phyloP scores from a whole-genome alignment of 2,797 vertebrate species.

The Arremon aurantiirostris region DNA sequence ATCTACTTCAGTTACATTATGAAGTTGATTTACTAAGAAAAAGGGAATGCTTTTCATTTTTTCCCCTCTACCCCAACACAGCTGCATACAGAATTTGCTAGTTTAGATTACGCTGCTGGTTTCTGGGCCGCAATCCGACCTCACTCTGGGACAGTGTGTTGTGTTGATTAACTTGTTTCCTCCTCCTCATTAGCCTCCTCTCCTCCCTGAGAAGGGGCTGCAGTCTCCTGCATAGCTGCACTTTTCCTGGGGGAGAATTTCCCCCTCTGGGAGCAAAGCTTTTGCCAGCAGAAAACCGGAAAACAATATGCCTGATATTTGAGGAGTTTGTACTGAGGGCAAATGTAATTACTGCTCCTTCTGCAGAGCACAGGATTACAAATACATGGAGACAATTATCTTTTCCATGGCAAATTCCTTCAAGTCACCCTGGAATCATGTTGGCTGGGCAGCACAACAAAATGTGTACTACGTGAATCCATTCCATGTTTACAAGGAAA shows the following conservation, averaged over 20 bases:
- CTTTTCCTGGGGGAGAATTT: neutral
- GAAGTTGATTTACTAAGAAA: neutral
- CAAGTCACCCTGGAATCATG: neutral
- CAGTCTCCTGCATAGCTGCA: neutral
- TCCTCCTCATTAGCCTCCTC: neutral
- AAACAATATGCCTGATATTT: neutral
- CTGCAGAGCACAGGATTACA: neutral
- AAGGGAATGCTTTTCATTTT: neutral
- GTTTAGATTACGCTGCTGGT: neutral
- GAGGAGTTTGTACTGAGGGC: neutral
- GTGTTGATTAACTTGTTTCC: conserved; percentile 10
- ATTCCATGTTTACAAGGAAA: neutral
- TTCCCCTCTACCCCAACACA: neutral
- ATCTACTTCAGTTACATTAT: neutral
- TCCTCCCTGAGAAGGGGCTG: neutral
- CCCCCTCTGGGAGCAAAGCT: neutral
- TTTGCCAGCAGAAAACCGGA: neutral
- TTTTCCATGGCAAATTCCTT: neutral
- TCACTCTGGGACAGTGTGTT: neutral
- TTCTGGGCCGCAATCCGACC: neutral
- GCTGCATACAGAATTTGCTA: neutral
- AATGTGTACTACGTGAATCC: neutral
- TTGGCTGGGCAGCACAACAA: neutral
- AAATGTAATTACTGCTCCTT: conserved; percentile 16
- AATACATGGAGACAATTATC: conserved; percentile 13